Evolutionary conservation across 2,888 invertebrate species (phyloP).

Genomic region (Craniophora ligustri): DNA sequence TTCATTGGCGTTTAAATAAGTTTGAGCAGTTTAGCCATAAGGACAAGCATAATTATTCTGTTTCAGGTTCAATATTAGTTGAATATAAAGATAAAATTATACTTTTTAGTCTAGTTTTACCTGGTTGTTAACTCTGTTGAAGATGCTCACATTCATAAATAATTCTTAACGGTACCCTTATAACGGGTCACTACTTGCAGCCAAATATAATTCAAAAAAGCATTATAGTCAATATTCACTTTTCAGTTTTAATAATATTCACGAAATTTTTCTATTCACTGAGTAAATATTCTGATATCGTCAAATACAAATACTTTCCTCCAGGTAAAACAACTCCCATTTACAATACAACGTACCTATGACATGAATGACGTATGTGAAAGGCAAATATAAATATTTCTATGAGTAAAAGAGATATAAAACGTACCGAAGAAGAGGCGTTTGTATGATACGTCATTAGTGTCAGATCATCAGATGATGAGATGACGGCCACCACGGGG

Average conservation of each 20-base stretch:
- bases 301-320: constrained; percentile 29
- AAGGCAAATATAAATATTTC: constrained; percentile 3
- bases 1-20: too few relatives aligned
- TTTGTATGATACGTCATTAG: not conserved
- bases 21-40: too few relatives aligned
- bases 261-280: not conserved
- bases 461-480: too few relatives aligned
- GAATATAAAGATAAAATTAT: not conserved
- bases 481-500: too few relatives aligned
- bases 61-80: not conserved
- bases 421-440: constrained; percentile 1
- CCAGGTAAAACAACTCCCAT: constrained; percentile 1
- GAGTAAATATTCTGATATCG: constrained; percentile 2
- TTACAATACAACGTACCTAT: not conserved
- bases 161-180: constrained; percentile 77
- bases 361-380: not conserved
- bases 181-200: constrained; percentile 50
- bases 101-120: constrained; percentile 74
- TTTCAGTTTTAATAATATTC: not conserved
- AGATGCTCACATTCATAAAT: constrained; percentile 94
- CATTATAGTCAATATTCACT: constrained; percentile 24
- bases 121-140: constrained; percentile 94
- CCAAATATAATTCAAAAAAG: constrained; percentile 27
- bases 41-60: too few relatives aligned
- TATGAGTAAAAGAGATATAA: constrained; percentile 13